These are phyloP conservation scores for Alectura lathami DNA, from an alignment of 2,113 vertebrate genomes.

Conservation along the genomic window DNA sequence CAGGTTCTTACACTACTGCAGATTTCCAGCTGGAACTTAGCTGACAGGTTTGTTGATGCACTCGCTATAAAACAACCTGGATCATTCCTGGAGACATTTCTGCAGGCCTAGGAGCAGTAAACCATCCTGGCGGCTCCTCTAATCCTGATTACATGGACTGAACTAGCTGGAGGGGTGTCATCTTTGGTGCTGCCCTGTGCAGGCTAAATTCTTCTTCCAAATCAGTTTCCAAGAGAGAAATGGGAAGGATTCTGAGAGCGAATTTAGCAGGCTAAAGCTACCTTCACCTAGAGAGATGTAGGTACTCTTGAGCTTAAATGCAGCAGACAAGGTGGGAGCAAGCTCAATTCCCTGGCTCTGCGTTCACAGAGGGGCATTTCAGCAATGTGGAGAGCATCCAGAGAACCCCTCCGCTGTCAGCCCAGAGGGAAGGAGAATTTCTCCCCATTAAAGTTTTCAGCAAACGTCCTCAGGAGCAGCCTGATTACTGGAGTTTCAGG, in stretches of 20 bases:
- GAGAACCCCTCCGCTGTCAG: neutral
- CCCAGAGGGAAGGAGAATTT: neutral
- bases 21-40: slow-evolving; percentile 32
- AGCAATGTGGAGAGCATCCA: neutral
- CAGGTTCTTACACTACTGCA: slow-evolving; percentile 12
- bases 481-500: neutral
- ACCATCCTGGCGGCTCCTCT: neutral
- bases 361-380: neutral
- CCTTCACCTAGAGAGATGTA: neutral
- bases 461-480: neutral
- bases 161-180: neutral
- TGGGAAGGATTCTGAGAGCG: neutral
- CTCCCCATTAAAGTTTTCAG: neutral
- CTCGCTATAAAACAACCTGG: slow-evolving; percentile 24
- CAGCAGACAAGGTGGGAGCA: neutral
- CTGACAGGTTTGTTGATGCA: slow-evolving; percentile 52
- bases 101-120: slow-evolving; percentile 21
- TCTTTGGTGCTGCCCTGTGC: neutral
- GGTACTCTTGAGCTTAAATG: neutral
- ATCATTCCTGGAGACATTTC: slow-evolving; percentile 38
- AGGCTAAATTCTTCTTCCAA: neutral
- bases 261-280: neutral
- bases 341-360: neutral
- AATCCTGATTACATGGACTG: slow-evolving; percentile 5
- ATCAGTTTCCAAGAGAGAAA: neutral